A percentile compares a stretch with the other conserved stretches of the same genome.
Conservation (phyloP, 1,140 invertebrate species). For the Helicoverpa zea region DNA sequence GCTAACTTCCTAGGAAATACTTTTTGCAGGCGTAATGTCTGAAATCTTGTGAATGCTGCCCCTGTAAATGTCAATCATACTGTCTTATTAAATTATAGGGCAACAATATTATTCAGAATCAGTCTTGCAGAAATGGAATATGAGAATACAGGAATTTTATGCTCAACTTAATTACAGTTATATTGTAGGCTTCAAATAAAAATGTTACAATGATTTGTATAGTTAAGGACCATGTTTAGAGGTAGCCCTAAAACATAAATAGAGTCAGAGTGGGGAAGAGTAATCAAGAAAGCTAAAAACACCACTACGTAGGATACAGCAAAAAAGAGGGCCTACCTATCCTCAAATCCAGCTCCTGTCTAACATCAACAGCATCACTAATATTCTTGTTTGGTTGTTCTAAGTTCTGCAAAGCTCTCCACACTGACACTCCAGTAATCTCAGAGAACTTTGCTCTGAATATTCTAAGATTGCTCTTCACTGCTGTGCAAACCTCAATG, state of each 20-base stretch:
- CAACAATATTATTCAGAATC: too few relatives aligned
- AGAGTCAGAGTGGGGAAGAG: too few relatives aligned
- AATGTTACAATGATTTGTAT: too few relatives aligned
- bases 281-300: too few relatives aligned
- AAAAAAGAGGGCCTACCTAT: too few relatives aligned
- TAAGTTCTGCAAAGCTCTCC: conserved; percentile 94
- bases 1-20: conserved; percentile 93
- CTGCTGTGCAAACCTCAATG: conserved; percentile 95
- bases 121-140: too few relatives aligned
- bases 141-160: too few relatives aligned
- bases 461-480: conserved; percentile 93
- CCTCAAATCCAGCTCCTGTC: conserved; percentile 97
- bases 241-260: too few relatives aligned
- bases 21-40: conserved; percentile 96
- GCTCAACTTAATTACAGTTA: too few relatives aligned
- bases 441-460: conserved; percentile 98
- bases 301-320: too few relatives aligned
- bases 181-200: too few relatives aligned
- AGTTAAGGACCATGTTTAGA: too few relatives aligned
- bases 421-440: conserved; percentile 94
- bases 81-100: neutral
- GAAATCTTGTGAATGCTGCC: conserved; percentile 99
- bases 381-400: conserved; percentile 93
- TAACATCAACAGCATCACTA: conserved; percentile 98
- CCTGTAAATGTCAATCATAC: conserved; percentile 85